Base-by-base conservation (phyloP, 2,797 vertebrate genomes). In the Cyprinodon diabolis region DNA sequence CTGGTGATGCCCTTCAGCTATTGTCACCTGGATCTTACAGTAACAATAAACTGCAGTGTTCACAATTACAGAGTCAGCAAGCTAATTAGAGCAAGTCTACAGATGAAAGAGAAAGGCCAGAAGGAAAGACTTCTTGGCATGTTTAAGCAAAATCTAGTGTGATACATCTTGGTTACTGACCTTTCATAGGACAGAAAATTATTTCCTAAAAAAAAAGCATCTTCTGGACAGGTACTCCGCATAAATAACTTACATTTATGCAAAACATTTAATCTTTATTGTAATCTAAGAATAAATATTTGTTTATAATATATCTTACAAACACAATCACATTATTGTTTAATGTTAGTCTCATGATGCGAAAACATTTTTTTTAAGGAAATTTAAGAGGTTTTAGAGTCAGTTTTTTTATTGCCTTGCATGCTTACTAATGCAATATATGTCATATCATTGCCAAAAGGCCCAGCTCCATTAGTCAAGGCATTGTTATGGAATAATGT, bases 41-140 rank as follows among this genome's bases (percentile, higher is more conserved):
- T 60, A 58, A 77, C 76, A 81, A 72, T 84, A 77, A 84, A 83
- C 62, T 83, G 49, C 67, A 52, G 79, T 87, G 76, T 88, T 78
- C 45, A 66, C 66, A 81, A 81, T 84, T 77, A 77, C 71, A 84
- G 67, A 77, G 69, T 72, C 68, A 76, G 70, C 45, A 37, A 68
- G 52, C 45, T 78, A 81, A 81, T 84, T 81, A 74, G 68, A 72
- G 67, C 67, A 69, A 60, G 71, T 68, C 69, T 65, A 63, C 37
- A 76, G 58, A 14, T 67, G 54, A 51, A 57, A 57, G 52, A 65
- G 55, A 56, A 70, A 60, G 68, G 80, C 79, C 66, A 75, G 10
- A 81, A 54, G 72, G 55, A 21, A 68, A 63, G 37, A 67, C 48
- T 25, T 73, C 3, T 66, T 23, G 19, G 11, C 69, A 14, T 66